These are phyloP conservation scores for Etheostoma nigrum DNA, from an alignment of 2,797 vertebrate genomes.

Conservation along the genomic window DNA sequence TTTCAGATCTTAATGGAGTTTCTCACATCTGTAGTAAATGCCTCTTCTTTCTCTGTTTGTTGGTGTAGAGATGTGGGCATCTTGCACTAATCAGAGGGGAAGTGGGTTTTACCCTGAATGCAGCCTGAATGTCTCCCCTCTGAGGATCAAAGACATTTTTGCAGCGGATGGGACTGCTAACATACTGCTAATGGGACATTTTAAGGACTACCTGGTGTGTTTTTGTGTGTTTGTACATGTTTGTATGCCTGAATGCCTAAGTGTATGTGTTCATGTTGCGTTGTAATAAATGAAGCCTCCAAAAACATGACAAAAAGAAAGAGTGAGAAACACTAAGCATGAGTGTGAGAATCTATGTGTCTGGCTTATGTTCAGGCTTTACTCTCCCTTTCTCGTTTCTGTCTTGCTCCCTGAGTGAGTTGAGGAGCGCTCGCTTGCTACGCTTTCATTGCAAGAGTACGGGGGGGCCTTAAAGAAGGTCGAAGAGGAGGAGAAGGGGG, in stretches of 20 bases:
- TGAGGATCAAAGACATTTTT: constrained; percentile 74
- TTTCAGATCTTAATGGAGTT: constrained; percentile 79
- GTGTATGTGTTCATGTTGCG: constrained; percentile 9
- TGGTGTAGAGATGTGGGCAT: constrained; percentile 39
- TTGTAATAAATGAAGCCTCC: constrained; percentile 49
- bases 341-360: constrained; percentile 31
- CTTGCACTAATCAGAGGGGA: constrained; percentile 49
- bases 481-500: constrained; percentile 52
- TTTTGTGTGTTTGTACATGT: constrained; percentile 30
- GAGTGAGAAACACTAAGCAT: not conserved
- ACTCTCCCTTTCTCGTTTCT: constrained; percentile 27
- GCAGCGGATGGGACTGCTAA: constrained; percentile 54
- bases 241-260: constrained; percentile 15
- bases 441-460: constrained; percentile 68
- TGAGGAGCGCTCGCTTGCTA: constrained; percentile 57
- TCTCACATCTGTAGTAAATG: constrained; percentile 67
- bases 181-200: constrained; percentile 61
- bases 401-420: constrained; percentile 45
- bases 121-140: constrained; percentile 61
- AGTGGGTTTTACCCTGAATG: constrained; percentile 54
- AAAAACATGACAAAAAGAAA: constrained; percentile 25
- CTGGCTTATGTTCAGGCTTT: constrained; percentile 29
- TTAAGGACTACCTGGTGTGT: constrained; percentile 66
- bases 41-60: constrained; percentile 29
- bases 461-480: constrained; percentile 77